Percentiles rank a stretch among this genome's conserved stretches.
Evolutionary conservation across 2,113 vertebrate species (phyloP).

Genomic region (Pipa parva): DNA sequence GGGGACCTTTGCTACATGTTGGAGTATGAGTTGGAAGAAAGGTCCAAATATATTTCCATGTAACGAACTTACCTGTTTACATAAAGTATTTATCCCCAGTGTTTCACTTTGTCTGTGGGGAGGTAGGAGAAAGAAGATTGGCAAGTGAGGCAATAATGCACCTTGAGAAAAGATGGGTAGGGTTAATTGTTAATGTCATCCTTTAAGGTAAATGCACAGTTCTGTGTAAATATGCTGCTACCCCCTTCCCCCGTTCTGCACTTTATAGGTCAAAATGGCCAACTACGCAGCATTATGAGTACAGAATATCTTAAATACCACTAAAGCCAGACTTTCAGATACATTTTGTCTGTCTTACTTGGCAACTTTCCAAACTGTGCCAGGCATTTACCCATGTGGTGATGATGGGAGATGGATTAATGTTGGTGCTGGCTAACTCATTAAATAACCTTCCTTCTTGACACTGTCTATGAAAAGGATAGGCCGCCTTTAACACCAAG

Average conservation of each 20-base stretch:
- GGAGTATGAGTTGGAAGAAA: not conserved
- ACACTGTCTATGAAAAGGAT: not conserved
- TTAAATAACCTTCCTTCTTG: not conserved
- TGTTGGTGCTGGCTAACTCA: not conserved
- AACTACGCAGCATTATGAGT: not conserved
- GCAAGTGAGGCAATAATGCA: not conserved
- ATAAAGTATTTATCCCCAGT: not conserved
- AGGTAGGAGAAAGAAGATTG: not conserved
- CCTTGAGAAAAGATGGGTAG: conserved; percentile 25
- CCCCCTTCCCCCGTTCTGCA: not conserved
- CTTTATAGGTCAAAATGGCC: conserved; percentile 6
- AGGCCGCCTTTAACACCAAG: not conserved
- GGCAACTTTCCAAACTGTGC: not conserved
- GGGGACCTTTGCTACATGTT: conserved; percentile 9
- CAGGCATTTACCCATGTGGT: not conserved
- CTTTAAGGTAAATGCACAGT: not conserved
- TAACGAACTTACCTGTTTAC: conserved; percentile 11
- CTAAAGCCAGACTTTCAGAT: not conserved
- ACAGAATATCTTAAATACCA: not conserved
- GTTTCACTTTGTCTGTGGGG: not conserved
- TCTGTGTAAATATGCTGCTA: not conserved
- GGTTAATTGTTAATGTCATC: not conserved
- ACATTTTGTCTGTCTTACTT: not conserved
- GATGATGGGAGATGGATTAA: not conserved
- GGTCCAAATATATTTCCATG: not conserved